Percentiles rank a stretch among this genome's conserved stretches.
Evolutionary conservation across 1,140 invertebrate species (phyloP).

Genomic region (Lepidotrigona ventralis): DNA sequence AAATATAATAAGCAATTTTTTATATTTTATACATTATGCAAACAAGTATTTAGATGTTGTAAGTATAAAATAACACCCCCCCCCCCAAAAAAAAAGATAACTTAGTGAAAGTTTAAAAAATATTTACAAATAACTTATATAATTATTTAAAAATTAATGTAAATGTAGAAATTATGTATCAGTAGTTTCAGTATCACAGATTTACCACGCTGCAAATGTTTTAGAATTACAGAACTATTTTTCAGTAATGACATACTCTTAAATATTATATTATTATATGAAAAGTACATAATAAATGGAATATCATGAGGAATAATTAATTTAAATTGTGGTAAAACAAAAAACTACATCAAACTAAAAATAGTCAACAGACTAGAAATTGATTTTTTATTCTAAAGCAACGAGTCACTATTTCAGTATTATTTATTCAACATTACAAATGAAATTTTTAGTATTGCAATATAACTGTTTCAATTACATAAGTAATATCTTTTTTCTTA

Average conservation of each 20-base stretch:
- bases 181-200: neutral
- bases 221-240: neutral
- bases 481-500: neutral
- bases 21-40: neutral
- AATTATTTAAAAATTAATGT: no score
- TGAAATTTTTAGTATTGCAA: neutral
- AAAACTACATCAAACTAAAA: neutral
- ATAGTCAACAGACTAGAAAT: neutral
- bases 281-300: no score
- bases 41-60: neutral
- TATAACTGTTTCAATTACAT: neutral
- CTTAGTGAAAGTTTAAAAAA: constrained; percentile 6
- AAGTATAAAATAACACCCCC: neutral
- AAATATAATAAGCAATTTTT: constrained; percentile 24
- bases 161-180: neutral
- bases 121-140: constrained; percentile 18
- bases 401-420: constrained; percentile 3
- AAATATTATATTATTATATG: neutral
- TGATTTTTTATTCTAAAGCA: neutral
- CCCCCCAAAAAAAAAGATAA: constrained; percentile 8
- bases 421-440: neutral
- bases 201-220: neutral
- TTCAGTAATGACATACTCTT: neutral
- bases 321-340: neutral
- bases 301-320: neutral